Conservation (phyloP, 2,797 vertebrate genomes). For the Anableps anableps region DNA sequence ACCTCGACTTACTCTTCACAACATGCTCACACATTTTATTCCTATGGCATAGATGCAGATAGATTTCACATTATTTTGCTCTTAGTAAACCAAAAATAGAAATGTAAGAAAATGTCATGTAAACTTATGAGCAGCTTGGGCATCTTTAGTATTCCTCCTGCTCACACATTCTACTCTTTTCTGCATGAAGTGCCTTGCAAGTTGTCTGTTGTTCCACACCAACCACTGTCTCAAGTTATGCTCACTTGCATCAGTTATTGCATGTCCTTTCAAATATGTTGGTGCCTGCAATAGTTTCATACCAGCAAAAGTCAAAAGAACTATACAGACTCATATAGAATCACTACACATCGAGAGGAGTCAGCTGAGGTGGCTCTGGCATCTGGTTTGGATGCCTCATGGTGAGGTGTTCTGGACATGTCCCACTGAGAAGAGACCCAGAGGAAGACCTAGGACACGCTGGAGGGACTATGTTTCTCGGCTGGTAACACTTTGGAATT, state of each 20-base stretch:
- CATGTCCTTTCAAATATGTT: not conserved
- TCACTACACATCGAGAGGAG: not conserved
- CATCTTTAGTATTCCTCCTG: not conserved
- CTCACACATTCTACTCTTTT: not conserved
- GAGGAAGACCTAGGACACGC: not conserved
- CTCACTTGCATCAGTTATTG: not conserved
- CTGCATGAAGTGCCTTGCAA: not conserved
- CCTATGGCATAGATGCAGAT: not conserved
- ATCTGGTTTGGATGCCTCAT: not conserved
- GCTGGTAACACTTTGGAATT: not conserved
- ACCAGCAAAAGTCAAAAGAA: not conserved
- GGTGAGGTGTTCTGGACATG: not conserved
- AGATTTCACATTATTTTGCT: constrained; percentile 1
- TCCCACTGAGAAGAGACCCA: not conserved
- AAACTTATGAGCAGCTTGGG: not conserved
- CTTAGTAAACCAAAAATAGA: not conserved
- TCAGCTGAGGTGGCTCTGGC: not conserved
- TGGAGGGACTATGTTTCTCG: not conserved
- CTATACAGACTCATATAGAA: not conserved
- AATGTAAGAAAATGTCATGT: not conserved
- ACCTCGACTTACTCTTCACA: constrained; percentile 24
- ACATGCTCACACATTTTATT: not conserved
- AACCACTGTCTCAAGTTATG: not conserved
- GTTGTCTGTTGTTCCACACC: not conserved
- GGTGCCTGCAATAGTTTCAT: not conserved